These are phyloP conservation scores for Formica exsecta DNA, from an alignment of 1,140 invertebrate genomes.

Conservation along the genomic window DNA sequence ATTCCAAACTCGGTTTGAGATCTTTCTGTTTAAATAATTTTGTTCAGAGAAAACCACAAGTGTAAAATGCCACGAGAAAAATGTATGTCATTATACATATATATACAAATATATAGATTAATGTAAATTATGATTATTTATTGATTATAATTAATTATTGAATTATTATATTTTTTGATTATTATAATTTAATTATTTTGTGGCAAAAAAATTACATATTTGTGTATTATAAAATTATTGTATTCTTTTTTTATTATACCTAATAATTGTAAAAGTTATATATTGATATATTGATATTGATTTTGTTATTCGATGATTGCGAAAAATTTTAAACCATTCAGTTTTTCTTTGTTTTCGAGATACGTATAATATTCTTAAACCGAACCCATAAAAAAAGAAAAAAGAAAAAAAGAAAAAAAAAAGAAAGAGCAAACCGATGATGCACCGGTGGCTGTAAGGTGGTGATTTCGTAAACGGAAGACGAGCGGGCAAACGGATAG, in stretches of 20 bases:
- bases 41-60: neutral
- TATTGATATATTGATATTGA: neutral
- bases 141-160: constrained; percentile 18
- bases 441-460: neutral
- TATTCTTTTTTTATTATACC: neutral
- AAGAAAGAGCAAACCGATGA: neutral
- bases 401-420: no score
- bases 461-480: neutral
- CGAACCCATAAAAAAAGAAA: neutral
- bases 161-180: neutral
- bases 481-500: neutral
- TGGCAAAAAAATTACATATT: constrained; percentile 13
- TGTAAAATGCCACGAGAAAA: neutral
- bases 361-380: neutral
- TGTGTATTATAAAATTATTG: no score
- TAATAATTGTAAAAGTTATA: neutral
- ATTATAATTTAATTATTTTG: constrained; percentile 17
- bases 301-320: neutral
- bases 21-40: neutral
- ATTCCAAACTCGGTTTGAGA: neutral
- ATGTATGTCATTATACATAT: neutral
- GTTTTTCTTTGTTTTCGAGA: neutral
- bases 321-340: neutral
- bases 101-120: neutral
- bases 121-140: constrained; percentile 26